These are phyloP conservation scores for Nibea albiflora DNA, from an alignment of 2,113 vertebrate genomes.

Conservation along the genomic window DNA sequence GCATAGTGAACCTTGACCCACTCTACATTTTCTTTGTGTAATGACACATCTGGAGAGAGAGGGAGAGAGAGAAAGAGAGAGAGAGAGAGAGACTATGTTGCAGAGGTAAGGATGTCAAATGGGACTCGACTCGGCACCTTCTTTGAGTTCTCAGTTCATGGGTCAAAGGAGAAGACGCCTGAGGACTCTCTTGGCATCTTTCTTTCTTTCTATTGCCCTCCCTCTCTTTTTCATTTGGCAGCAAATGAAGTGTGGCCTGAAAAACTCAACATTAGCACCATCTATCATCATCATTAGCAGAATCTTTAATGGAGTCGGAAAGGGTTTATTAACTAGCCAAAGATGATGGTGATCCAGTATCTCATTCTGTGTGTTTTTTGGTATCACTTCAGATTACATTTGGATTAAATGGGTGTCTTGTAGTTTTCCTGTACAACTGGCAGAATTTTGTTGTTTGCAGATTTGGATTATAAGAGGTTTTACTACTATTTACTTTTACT, in stretches of 20 bases:
- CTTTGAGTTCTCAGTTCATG: slow-evolving; percentile 48
- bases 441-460: no score
- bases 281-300: slow-evolving; percentile 36
- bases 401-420: background rate
- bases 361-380: background rate
- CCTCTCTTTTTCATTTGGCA: slow-evolving; percentile 41
- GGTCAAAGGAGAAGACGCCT: slow-evolving; percentile 54
- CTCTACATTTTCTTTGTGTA: slow-evolving; percentile 44
- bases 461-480: no score
- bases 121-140: slow-evolving; percentile 27
- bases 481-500: no score
- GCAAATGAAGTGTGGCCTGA: slow-evolving; percentile 56
- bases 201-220: slow-evolving; percentile 26
- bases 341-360: background rate
- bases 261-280: slow-evolving; percentile 21
- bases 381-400: background rate
- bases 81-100: background rate
- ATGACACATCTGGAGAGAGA: slow-evolving; percentile 13
- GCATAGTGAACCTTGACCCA: slow-evolving; percentile 48
- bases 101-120: no score
- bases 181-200: slow-evolving; percentile 45
- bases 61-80: background rate
- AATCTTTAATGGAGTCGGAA: slow-evolving; percentile 1
- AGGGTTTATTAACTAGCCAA: slow-evolving; percentile 15
- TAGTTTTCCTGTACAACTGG: background rate